Base-by-base conservation (phyloP, 1,140 invertebrate genomes). In the Drosophila cardini region DNA sequence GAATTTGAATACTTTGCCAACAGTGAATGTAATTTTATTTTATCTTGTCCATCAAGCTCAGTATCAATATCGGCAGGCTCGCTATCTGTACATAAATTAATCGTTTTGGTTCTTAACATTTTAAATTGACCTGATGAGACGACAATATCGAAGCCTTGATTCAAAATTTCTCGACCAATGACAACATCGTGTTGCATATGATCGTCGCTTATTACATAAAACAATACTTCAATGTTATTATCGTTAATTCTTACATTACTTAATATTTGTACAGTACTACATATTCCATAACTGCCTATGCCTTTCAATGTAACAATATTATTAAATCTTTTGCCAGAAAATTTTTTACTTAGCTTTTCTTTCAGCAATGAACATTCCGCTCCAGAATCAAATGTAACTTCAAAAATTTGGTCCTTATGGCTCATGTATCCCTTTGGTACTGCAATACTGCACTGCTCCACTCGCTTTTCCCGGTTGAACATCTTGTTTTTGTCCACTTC, bases 131-230 rank as follows among this genome's bases (percentile, higher is more conserved):
- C 42, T 68, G 65, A 52, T 13, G 65, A 68, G 50, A 68, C 57
- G 16, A 70, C 21, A 74, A 63, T 58, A 74, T 74, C 52, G 57
- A 74, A n/a, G 50, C 46, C 55, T 55, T 73, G 48, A 68, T 74
- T n/a, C n/a, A n/a, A n/a, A n/a, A n/a, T n/a, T 58, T 60, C 58
- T 1, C 56, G 50, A 1, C 72, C 65, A 69, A 74, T 69, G 5
- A 73, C 34, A 45, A 43, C 43, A 15, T 58, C 21, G 40, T 16
- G 43, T 58, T 43, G 18, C 56, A 58, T 58, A 10, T 58, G 4
- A 32, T 45, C 56, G n/a, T n/a, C n/a, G n/a, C n/a, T n/a, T n/a
- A n/a, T n/a, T n/a, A n/a, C n/a, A n/a, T n/a, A n/a, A n/a, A n/a
- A n/a, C n/a, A n/a, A n/a, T n/a, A n/a, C n/a, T n/a, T n/a, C n/a